Evolutionary conservation across 2,888 invertebrate species (phyloP).

Genomic region (Chironomus riparius): DNA sequence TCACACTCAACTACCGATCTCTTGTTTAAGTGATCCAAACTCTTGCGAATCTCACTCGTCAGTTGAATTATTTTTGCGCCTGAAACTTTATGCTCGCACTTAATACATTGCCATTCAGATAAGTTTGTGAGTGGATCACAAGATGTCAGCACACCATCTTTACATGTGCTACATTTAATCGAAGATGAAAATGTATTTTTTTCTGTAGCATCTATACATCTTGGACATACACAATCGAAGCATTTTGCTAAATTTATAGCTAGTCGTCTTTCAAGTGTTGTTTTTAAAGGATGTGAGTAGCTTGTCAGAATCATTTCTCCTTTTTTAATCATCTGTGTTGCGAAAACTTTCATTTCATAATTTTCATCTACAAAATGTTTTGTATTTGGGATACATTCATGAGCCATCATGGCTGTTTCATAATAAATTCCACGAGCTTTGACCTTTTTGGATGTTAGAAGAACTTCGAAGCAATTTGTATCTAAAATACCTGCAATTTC

Average conservation of each 20-base stretch:
- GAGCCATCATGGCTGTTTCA: conserved; percentile 58
- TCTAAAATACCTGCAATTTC: conserved; percentile 60
- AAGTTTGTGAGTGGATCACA: conserved; percentile 50
- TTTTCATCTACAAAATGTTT: conserved; percentile 54
- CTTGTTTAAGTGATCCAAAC: conserved; percentile 49
- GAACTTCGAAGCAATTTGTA: conserved; percentile 61
- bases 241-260: conserved; percentile 55
- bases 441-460: conserved; percentile 41
- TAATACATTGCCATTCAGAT: conserved; percentile 56
- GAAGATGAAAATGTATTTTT: conserved; percentile 54
- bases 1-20: conserved; percentile 49
- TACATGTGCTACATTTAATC: conserved; percentile 55
- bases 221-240: conserved; percentile 56
- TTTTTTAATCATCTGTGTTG: conserved; percentile 50
- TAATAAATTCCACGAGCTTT: conserved; percentile 56
- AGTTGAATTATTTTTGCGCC: conserved; percentile 53
- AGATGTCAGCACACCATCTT: conserved; percentile 46
- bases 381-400: conserved; percentile 64
- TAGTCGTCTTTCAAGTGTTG: conserved; percentile 55
- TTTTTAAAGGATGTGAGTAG: conserved; percentile 61
- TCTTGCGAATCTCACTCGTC: conserved; percentile 53
- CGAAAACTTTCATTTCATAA: conserved; percentile 49
- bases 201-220: conserved; percentile 63
- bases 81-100: conserved; percentile 49
- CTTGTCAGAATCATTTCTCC: conserved; percentile 57